Evolutionary conservation across 2,113 vertebrate species (phyloP).

Genomic region (Phrynocephalus versicolor): DNA sequence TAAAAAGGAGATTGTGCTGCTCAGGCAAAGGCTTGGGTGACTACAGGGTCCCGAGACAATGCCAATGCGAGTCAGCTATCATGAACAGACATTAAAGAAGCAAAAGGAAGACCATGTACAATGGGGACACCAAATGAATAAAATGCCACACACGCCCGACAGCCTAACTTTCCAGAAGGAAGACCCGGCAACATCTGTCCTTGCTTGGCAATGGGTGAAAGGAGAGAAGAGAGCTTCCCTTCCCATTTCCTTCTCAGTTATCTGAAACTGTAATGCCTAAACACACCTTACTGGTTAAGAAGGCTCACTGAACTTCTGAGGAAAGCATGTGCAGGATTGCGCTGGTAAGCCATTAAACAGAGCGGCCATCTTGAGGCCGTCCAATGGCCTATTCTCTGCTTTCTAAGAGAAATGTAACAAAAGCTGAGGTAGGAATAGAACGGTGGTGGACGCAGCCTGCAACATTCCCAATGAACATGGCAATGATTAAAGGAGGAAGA

Average conservation of each 20-base stretch:
- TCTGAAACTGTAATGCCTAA: conserved; percentile 31
- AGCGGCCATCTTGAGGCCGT: conserved; percentile 69
- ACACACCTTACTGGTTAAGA: background rate
- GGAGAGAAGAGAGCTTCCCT: conserved; percentile 54
- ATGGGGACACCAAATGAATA: conserved; percentile 53
- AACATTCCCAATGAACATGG: conserved; percentile 70
- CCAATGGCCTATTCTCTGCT: conserved; percentile 69
- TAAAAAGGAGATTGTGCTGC: conserved; percentile 81
- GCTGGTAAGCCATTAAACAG: conserved; percentile 69
- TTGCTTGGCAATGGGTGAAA: conserved; percentile 10
- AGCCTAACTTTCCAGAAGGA: conserved; percentile 59
- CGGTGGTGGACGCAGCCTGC: conserved; percentile 76
- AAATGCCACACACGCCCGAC: conserved; percentile 67
- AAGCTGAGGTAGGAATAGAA: conserved; percentile 94
- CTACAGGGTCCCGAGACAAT: conserved; percentile 70
- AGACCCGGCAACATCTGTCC: conserved; percentile 40
- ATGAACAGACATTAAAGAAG: conserved; percentile 70
- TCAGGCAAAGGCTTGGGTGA: conserved; percentile 75
- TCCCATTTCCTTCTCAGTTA: conserved; percentile 51
- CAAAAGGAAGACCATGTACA: conserved; percentile 64
- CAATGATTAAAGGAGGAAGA: conserved; percentile 55
- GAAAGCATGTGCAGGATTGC: background rate
- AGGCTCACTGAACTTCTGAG: background rate
- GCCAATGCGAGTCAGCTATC: conserved; percentile 76
- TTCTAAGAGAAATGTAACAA: conserved; percentile 83